Evolutionary conservation across 30 jellyfish, hydroid and myxozoan species (phyloP).

Genomic region (Pelagia noctiluca): DNA sequence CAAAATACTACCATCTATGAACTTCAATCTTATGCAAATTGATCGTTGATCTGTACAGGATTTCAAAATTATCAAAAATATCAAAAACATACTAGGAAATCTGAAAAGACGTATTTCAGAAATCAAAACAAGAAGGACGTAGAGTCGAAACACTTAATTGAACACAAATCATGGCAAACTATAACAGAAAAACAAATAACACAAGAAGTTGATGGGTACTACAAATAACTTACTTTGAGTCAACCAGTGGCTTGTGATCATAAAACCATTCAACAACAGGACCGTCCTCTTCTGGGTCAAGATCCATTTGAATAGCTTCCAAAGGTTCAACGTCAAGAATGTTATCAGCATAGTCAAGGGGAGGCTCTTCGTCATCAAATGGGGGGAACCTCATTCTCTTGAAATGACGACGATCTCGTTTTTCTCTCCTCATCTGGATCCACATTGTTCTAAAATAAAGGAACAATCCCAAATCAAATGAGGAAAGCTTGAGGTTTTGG

Average conservation of each 20-base stretch:
- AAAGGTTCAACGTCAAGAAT: conserved; percentile 98
- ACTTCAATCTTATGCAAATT: too few species aligned
- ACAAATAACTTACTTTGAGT: conserved; percentile 79
- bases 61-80: too few species aligned
- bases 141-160: too few species aligned
- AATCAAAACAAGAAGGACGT: too few species aligned
- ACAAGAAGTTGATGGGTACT: too few species aligned
- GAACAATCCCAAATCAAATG: background rate
- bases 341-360: conserved; percentile 98
- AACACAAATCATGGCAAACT: too few species aligned
- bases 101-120: background rate
- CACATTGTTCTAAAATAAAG: conserved; percentile 88
- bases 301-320: conserved; percentile 97
- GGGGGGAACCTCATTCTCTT: conserved; percentile 99
- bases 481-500: background rate
- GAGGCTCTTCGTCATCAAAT: conserved; percentile 99
- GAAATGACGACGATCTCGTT: conserved; percentile 99
- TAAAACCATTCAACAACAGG: conserved; percentile 98
- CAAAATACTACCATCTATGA: too few species aligned
- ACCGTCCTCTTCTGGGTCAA: conserved; percentile 95
- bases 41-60: too few species aligned
- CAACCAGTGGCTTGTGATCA: conserved; percentile 95
- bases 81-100: too few species aligned
- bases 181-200: too few species aligned
- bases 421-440: conserved; percentile 99